Conservation (phyloP, 2,888 invertebrate genomes). For the Plagiodera versicolora region DNA sequence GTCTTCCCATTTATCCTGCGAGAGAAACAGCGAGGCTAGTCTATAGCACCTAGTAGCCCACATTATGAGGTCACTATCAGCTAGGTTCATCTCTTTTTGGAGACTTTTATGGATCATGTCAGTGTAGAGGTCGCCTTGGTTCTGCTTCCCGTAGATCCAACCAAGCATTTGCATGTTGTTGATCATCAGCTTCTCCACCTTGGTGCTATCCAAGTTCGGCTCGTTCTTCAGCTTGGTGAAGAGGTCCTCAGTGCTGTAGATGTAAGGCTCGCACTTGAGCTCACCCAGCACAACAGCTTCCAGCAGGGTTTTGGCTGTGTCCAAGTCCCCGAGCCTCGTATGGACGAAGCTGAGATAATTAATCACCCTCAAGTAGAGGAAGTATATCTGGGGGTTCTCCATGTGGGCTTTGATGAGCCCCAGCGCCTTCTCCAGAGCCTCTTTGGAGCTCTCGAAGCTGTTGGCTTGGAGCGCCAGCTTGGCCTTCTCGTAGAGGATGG, state of each 20-base stretch:
- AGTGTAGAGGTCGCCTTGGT: conserved; percentile 58
- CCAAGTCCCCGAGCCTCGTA: conserved; percentile 58
- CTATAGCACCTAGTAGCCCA: conserved; percentile 62
- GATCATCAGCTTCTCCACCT: conserved; percentile 60
- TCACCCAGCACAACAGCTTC: conserved; percentile 55
- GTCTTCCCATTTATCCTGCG: conserved; percentile 57
- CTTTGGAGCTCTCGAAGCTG: conserved; percentile 37
- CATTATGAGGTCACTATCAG: conserved; percentile 61
- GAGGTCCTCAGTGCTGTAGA: conserved; percentile 59
- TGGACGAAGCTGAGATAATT: conserved; percentile 62
- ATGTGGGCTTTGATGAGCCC: conserved; percentile 39
- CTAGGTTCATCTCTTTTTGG: conserved; percentile 60
- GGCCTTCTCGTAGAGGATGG: conserved; percentile 50
- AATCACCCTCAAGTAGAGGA: conserved; percentile 60
- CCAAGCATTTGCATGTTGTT: conserved; percentile 67
- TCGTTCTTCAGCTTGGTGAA: conserved; percentile 51
- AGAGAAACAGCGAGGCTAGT: conserved; percentile 52
- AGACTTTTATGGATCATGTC: conserved; percentile 61
- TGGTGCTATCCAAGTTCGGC: conserved; percentile 36
- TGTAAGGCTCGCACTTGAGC: conserved; percentile 35
- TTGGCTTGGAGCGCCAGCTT: conserved; percentile 46
- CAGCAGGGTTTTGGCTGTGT: conserved; percentile 57
- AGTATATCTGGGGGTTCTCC: conserved; percentile 47
- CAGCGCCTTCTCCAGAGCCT: conserved; percentile 43
- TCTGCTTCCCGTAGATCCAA: conserved; percentile 62